A percentile compares a stretch with the other conserved stretches of the same genome.
phyloP scores from a whole-genome alignment of 2,797 vertebrate species.

The Pogonophryne albipinna region DNA sequence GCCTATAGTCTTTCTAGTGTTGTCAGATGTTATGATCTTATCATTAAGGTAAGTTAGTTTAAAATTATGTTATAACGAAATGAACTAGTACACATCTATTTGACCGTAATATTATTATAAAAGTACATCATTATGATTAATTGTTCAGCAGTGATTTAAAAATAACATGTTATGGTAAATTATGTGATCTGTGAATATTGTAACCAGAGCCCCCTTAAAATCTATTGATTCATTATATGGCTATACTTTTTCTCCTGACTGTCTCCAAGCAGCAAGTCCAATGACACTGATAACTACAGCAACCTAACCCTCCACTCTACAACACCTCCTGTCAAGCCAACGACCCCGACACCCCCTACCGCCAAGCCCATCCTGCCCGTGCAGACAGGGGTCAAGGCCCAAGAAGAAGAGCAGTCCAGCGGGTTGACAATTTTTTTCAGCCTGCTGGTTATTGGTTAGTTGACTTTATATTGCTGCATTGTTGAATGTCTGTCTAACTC shows the following conservation, averaged over 20 bases:
- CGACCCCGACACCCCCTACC: constrained; percentile 87
- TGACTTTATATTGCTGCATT: background rate
- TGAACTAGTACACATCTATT: background rate
- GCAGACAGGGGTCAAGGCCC: constrained; percentile 96
- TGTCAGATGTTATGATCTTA: background rate
- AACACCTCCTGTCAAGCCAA: constrained; percentile 77
- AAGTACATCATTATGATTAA: background rate
- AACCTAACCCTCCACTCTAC: constrained; percentile 88
- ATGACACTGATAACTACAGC: constrained; percentile 84
- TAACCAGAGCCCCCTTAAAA: background rate
- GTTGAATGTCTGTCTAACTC: background rate
- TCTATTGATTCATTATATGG: too few relatives aligned
- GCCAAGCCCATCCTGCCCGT: constrained; percentile 94
- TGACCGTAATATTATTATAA: background rate
- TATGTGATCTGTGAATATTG: background rate
- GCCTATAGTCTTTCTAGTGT: background rate
- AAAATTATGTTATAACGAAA: background rate
- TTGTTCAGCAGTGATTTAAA: background rate
- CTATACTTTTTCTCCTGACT: background rate
- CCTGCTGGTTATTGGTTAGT: constrained; percentile 94
- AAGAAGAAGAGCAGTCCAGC: constrained; percentile 98
- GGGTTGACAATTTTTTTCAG: constrained; percentile 99
- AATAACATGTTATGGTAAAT: background rate
- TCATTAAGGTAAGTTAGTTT: background rate
- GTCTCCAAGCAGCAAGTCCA: constrained; percentile 81